Base-by-base conservation (phyloP, 2,113 vertebrate genomes). In the Struthio camelus region DNA sequence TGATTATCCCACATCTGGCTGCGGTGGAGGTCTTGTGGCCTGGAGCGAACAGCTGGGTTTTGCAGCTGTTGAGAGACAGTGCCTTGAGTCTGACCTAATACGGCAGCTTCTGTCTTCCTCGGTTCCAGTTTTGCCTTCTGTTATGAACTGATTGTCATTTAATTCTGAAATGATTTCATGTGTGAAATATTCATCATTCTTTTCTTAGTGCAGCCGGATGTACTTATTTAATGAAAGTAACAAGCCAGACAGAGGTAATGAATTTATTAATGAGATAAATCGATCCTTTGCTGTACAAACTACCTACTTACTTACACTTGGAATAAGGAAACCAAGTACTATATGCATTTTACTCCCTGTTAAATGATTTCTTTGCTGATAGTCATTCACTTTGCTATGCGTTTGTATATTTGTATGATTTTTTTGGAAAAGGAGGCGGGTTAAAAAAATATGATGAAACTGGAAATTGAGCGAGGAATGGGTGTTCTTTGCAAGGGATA, bases 1-100 rank as follows among this genome's bases (percentile, higher is more conserved):
- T 73, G 80, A 32, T 73, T 91, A 19, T 87, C 58, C 81, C 87
- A 80, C 94, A 80, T 92, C 84, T 97, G 81, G 81, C 84, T 87
- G 67, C 42, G 81, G 36, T 40, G 84, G 82, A 91, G 89, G 81
- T 95, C 78, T 93, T 87, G 79, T 79, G 89, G 84, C 64, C 28
- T 59, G 2, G 14, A 75, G 50, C 85, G 13, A 80, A 50, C 87
- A 96, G 92, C 86, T 90, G 69, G 70, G 36, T 58, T 87, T 32
- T 34, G 50, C 94, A 81, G 78, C 70, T 96, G 91, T 87, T 44
- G 36, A 85, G 34, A 0, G 0, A 5, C 17, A 70, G 30, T 36
- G 27, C 73, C 34, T 93, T 17, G 16, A 14, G 56, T 87, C 81
- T 78, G 65, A 80, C 89, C 87, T 84, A 72, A 36, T 85, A 24